Evolutionary conservation across 2,888 invertebrate genomes (phyloP).

Genomic region (Stegophylla sp.): DNA sequence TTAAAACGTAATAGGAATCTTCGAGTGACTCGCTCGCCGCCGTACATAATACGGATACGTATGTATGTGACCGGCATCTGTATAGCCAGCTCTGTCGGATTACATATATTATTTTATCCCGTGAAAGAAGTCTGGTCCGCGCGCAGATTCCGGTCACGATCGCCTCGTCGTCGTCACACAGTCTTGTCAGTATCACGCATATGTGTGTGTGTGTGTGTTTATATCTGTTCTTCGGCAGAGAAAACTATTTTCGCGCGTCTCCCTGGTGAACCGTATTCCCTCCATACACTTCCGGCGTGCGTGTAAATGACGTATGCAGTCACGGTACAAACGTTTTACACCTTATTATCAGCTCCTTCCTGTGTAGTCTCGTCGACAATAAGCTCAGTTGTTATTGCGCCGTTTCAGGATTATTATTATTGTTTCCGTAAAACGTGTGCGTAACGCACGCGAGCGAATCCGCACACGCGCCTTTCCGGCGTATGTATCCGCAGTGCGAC

Average conservation of each 20-base stretch:
- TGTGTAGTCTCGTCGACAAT: background rate
- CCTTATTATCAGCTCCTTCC: slow-evolving; percentile 4
- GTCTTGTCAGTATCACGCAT: background rate
- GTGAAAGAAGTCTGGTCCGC: background rate
- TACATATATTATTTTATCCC: too few relatives aligned
- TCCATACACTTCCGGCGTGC: too few relatives aligned
- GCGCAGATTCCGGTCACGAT: slow-evolving; percentile 40
- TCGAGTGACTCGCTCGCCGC: background rate
- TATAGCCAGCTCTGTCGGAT: slow-evolving; percentile 1
- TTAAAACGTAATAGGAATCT: slow-evolving; percentile 12
- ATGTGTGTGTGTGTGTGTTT: too few relatives aligned
- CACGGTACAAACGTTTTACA: slow-evolving; percentile 2
- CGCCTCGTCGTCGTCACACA: background rate
- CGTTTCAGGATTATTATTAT: slow-evolving; percentile 12
- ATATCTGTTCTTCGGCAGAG: background rate
- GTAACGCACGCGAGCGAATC: background rate
- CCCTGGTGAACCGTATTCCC: too few relatives aligned
- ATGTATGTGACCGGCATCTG: slow-evolving; percentile 44
- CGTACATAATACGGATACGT: background rate
- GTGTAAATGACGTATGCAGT: slow-evolving; percentile 14
- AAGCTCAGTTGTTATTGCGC: background rate
- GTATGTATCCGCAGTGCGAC: slow-evolving; percentile 2
- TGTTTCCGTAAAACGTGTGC: background rate
- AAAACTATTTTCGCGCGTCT: background rate
- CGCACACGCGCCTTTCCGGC: background rate